Base-by-base conservation (phyloP, 2,888 invertebrate genomes). In the Brenthis hecate region DNA sequence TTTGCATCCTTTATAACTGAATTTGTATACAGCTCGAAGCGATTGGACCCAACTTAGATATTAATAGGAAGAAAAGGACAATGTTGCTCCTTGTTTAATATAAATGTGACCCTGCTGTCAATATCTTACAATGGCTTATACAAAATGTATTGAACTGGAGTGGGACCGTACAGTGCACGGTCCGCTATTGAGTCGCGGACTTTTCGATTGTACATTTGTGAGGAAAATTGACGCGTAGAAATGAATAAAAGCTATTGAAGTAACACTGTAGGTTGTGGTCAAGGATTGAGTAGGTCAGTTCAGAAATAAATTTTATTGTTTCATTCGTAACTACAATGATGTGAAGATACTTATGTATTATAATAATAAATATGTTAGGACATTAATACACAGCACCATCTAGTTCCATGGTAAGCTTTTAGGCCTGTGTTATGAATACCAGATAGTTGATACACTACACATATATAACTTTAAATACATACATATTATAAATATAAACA, bases 51-150 rank as follows among this genome's bases (percentile, higher is more conserved):
- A 48, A 66, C 28, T 66, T 55, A 66, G n/a, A 60, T 60, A 66
- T 60, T 43, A 66, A 66, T 36, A 47, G 14, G 32, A 55, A 16
- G 19, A 55, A 60, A 66, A 53, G 66, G 60, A 66, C 58, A 66
- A 66, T 48, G n/a, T 19, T 13, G 6, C 58, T 28, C 51, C 36
- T 60, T 58, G 50, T 58, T 66, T 43, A 60, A 60, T 60, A 66
- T 55, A 58, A 55, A 66, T 43, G 53, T 48, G 32, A 51, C 23
- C 36, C 51, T 36, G 57, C 51, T 36, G 57, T 58, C 47, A 57
- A 68, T 65, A 60, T 43, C 54, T 65, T 61, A 65, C 69, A 62
- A 65, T 60, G 56, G 65, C 65, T 58, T 55, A 69, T 69, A 69
- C 65, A 69, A 69, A 69, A 69, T 65, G 65, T 65, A 69, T 69